Evolutionary conservation across 2,113 vertebrate species (phyloP).

Genomic region (Prinia subflava): DNA sequence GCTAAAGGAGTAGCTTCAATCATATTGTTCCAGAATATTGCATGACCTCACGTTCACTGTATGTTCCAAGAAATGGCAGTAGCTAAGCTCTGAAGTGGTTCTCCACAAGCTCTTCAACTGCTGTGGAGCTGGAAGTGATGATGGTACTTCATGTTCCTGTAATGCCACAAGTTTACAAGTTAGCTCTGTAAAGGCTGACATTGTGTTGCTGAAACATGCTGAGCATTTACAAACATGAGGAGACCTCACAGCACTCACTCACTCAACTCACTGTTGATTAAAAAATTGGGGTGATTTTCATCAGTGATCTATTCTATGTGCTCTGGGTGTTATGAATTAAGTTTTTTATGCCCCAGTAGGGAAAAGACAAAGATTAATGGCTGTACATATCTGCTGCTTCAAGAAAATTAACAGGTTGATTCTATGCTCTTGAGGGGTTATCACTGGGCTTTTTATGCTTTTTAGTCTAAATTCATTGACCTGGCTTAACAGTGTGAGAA

Average conservation of each 20-base stretch:
- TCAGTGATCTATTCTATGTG: not conserved
- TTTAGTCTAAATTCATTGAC: not conserved
- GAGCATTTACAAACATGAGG: not conserved
- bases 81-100: not conserved
- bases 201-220: not conserved
- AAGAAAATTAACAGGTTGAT: not conserved
- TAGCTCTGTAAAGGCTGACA: not conserved
- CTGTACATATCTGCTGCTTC: not conserved
- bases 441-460: not conserved
- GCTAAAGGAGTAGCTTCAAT: not conserved
- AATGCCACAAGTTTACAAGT: not conserved
- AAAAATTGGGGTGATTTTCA: not conserved
- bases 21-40: not conserved
- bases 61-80: not conserved
- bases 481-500: not conserved
- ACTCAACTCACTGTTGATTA: not conserved
- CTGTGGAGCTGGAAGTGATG: not conserved
- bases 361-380: not conserved
- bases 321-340: not conserved
- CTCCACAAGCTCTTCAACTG: not conserved
- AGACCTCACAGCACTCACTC: not conserved
- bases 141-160: not conserved
- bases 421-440: not conserved
- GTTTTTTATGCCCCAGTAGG: not conserved
- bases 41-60: not conserved